Evolutionary conservation across 2,113 vertebrate species (phyloP).

Genomic region (Myotis davidii): DNA sequence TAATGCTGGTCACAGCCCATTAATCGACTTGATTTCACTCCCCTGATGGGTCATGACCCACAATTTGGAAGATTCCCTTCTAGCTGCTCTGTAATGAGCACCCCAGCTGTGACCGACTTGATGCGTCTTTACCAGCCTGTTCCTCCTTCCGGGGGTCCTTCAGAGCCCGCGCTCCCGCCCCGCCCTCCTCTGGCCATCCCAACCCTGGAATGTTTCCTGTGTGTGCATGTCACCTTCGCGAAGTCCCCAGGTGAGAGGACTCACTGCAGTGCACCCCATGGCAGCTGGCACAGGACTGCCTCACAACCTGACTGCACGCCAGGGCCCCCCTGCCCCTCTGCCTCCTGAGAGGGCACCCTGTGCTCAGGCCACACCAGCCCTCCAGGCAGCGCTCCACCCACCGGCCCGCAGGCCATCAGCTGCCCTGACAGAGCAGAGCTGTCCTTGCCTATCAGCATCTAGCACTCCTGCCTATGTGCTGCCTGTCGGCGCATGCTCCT

Average conservation of each 20-base stretch:
- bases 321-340: background rate
- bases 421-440: background rate
- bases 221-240: background rate
- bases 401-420: too few relatives aligned
- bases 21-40: conserved; percentile 53
- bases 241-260: background rate
- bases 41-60: conserved; percentile 24
- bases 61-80: conserved; percentile 25
- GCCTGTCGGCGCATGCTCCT: background rate
- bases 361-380: background rate
- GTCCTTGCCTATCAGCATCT: too few relatives aligned
- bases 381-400: background rate
- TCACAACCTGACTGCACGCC: background rate
- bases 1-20: conserved; percentile 49
- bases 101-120: conserved; percentile 37
- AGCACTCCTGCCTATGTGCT: background rate
- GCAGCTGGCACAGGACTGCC: background rate
- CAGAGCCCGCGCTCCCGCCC: background rate
- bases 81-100: conserved; percentile 32
- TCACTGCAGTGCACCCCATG: background rate
- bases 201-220: background rate
- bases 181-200: background rate
- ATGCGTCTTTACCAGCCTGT: background rate
- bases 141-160: background rate
- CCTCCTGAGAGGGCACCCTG: background rate